Percentiles rank a stretch among this genome's conserved stretches.
Evolutionary conservation across 2,113 vertebrate genomes (phyloP).

Genomic region (Amblyornis subalaris): DNA sequence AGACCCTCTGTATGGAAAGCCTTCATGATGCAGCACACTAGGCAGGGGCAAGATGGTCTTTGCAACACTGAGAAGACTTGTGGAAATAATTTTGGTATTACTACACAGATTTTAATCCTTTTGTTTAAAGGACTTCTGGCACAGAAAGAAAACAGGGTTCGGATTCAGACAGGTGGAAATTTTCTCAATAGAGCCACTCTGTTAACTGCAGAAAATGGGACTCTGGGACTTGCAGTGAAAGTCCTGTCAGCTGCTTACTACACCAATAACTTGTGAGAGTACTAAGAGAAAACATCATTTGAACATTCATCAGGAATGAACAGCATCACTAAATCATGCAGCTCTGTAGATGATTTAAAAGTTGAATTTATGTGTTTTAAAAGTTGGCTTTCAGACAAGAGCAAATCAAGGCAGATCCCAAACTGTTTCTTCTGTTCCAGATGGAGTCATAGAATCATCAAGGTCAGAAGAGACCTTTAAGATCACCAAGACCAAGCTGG

Average conservation of each 20-base stretch:
- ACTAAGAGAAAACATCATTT: background rate
- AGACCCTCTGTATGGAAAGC: background rate
- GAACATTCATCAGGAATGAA: background rate
- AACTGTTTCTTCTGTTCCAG: background rate
- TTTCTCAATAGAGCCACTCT: background rate
- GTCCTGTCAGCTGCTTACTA: background rate
- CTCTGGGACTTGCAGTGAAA: background rate
- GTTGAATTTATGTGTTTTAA: background rate
- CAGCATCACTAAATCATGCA: background rate
- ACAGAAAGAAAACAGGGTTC: background rate
- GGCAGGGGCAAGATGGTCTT: background rate
- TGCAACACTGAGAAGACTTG: background rate
- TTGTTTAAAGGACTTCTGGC: background rate
- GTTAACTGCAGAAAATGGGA: background rate
- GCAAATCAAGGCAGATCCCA: background rate
- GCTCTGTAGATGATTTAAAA: background rate
- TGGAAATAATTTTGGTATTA: background rate
- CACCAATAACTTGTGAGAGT: background rate
- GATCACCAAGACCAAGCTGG: background rate
- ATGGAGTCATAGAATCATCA: background rate
- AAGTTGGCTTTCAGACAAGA: background rate
- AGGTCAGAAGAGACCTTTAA: background rate
- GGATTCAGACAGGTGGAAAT: background rate
- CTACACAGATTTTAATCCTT: background rate
- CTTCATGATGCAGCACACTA: accelerated